Evolutionary conservation across 2,888 invertebrate genomes (phyloP).

Genomic region (Crematogaster levior): DNA sequence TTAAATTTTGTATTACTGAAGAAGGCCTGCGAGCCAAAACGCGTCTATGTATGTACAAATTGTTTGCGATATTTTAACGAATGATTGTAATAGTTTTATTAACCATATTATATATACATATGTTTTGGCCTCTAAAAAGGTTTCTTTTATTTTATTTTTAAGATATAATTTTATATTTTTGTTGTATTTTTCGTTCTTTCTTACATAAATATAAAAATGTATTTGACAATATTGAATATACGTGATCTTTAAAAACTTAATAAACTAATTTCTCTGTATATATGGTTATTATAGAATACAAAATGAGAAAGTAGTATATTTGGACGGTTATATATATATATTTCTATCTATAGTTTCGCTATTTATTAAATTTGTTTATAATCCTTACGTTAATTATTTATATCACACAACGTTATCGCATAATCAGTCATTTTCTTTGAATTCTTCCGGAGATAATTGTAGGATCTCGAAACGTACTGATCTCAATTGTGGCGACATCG

Average conservation of each 20-base stretch:
- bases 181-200: no score
- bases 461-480: constrained; percentile 72
- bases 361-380: not conserved
- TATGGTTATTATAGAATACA: not conserved
- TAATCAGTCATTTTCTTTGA: constrained; percentile 80
- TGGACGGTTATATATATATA: constrained; percentile 12
- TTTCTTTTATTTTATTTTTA: no score
- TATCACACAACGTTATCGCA: constrained; percentile 75
- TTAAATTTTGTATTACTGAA: no score
- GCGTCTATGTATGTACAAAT: no score
- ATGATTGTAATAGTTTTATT: no score
- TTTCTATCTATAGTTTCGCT: not conserved
- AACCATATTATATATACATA: no score
- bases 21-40: no score
- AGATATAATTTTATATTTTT: no score
- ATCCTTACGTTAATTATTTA: not conserved
- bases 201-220: no score
- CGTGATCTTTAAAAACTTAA: not conserved
- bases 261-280: not conserved
- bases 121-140: no score
- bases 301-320: not conserved
- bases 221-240: no score
- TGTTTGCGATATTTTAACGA: no score
- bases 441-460: constrained; percentile 66
- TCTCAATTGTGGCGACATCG: constrained; percentile 83